Evolutionary conservation across 1,140 invertebrate genomes (phyloP).

Genomic region (Zaprionus capensis): DNA sequence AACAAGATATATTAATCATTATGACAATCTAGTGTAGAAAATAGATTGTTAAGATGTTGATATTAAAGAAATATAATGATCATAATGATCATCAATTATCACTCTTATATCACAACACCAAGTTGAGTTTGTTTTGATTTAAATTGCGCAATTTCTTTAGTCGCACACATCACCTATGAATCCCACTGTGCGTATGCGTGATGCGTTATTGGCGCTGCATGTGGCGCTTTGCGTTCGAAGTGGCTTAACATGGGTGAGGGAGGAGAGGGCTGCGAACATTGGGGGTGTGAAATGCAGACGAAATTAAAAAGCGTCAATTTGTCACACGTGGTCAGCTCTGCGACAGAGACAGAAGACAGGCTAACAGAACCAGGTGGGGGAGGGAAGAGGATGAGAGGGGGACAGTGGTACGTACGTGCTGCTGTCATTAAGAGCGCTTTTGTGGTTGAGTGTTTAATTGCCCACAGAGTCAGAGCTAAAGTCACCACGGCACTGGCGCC

Average conservation of each 20-base stretch:
- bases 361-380: background rate
- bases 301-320: slow-evolving; percentile 83
- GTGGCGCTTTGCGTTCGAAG: slow-evolving; percentile 58
- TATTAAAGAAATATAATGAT: too few relatives aligned
- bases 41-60: too few relatives aligned
- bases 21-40: too few relatives aligned
- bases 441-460: slow-evolving; percentile 72
- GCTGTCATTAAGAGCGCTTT: slow-evolving; percentile 68
- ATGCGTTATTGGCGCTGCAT: slow-evolving; percentile 42
- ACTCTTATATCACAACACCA: too few relatives aligned
- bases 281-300: slow-evolving; percentile 48
- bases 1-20: too few relatives aligned
- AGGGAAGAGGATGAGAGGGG: background rate
- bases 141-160: too few relatives aligned
- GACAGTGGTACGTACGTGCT: background rate
- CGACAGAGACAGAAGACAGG: slow-evolving; percentile 3
- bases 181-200: slow-evolving; percentile 31
- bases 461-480: slow-evolving; percentile 1
- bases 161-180: background rate
- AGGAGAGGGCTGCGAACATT: background rate
- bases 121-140: too few relatives aligned
- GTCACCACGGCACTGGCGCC: background rate
- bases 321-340: slow-evolving; percentile 67
- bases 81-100: too few relatives aligned
- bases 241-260: slow-evolving; percentile 20